A percentile compares a stretch with the other conserved stretches of the same genome.
Evolutionary conservation across 1,140 invertebrate species (phyloP).

Genomic region (Drosophila sulfurigaster): DNA sequence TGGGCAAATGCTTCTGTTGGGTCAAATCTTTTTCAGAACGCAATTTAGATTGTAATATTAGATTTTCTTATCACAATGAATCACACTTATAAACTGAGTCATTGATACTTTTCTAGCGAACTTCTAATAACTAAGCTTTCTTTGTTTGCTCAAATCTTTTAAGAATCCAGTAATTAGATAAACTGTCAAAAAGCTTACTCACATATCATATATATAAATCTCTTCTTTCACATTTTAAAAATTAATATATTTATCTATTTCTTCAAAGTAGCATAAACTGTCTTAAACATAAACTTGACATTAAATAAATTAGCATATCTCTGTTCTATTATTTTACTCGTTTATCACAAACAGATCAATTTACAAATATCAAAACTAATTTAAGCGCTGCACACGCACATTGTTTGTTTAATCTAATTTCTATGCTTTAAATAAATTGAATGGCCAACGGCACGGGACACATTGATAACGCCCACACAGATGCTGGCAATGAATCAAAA

Average conservation of each 20-base stretch:
- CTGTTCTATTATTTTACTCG: neutral
- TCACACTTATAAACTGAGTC: no score
- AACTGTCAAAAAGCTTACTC: neutral
- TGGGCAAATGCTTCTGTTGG: no score
- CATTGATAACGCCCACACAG: conserved; percentile 40
- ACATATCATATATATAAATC: neutral
- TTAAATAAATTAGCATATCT: neutral
- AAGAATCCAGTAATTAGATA: neutral
- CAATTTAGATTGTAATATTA: no score
- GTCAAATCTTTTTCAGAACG: no score
- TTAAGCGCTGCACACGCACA: neutral
- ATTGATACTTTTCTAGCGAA: no score
- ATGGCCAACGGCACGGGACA: neutral
- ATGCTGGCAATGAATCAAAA: conserved; percentile 43
- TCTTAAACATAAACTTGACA: no score
- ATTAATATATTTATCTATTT: no score
- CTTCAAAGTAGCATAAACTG: no score
- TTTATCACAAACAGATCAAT: conserved; percentile 1
- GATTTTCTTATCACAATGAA: no score
- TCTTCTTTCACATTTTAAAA: no score
- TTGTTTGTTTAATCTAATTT: conserved; percentile 19
- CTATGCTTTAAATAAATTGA: conserved; percentile 15
- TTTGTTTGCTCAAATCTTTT: neutral
- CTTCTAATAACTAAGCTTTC: no score
- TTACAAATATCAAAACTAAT: conserved; percentile 3